Evolutionary conservation across 2,888 invertebrate species (phyloP), one percentile per base, ranked within the genome.

Genomic region (Leptinotarsa haldemani): DNA sequence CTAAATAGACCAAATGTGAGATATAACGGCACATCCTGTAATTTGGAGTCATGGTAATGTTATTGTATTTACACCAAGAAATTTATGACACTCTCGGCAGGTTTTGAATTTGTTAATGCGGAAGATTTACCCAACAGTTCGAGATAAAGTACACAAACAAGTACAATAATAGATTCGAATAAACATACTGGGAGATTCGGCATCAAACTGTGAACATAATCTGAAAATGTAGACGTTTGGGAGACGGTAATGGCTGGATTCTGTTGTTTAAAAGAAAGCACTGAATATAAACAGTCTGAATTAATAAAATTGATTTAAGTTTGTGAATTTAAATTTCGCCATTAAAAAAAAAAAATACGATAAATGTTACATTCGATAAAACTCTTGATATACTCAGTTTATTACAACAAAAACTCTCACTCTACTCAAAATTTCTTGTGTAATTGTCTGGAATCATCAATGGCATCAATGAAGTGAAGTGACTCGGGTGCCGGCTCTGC

Each of bases 141-240:
- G 61, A 30, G 22, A 61, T 61, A 40, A 25, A 48, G n/a, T 48
- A 66, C 20, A 65, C 47, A 48, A 66, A 48, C 66, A 52, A 40
- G 52, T 50, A 50, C 66, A 66, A 48, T 65, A 47, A 48, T 65
- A 50, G 48, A 66, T 50, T 66, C 48, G 25, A 52, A 40, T 48
- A 50, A 66, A 66, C 48, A 66, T 66, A 20, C 66, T 52, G 48
- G 16, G n/a, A 56, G 50, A n/a, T 50, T 50, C 22, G 2, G 12
- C 22, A 20, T 56, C 20, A 56, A 56, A 56, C 13, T 13, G 22
- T 22, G 56, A 22, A 56, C 20, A 56, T 22, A 56, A 20, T 56
- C 40, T 40, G 12, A 40, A 9, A 9, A 40, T 40, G 40, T 30
- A 40, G 40, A 25, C 50, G 50, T 15, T 50, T 16, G 50, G 48